Base-by-base conservation (phyloP, 2,888 invertebrate species). In the Dryobotodes eremita region DNA sequence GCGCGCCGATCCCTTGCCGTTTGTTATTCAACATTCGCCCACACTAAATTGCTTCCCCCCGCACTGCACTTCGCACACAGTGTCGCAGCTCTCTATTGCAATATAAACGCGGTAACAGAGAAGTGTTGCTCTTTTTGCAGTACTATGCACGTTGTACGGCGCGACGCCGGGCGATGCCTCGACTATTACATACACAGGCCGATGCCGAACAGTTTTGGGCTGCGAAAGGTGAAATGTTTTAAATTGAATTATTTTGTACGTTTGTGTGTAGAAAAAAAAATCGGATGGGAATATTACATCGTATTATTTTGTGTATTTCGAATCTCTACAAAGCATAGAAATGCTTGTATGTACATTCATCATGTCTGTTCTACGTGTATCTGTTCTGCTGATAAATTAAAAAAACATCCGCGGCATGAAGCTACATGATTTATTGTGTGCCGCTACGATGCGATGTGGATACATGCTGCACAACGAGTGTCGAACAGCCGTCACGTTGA, bases 11-110 rank as follows among this genome's bases (percentile, higher is more conserved):
- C 31, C 55, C 46, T 71, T 20, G 48, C 61, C 70, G 70, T 66
- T 83, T 75, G 65, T 71, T 71, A 64, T 83, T 80, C 70, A 80
- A 80, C 73, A 71, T 72, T 79, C 75, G 62, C 61, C 65, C 26
- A 26, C 61, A 79, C 8, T 26, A 57, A 68, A 62, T 70, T 59
- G 17, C 64, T 20, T 10, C 46, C 10, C 10, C 36, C 8, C 53
- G 0, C 6, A 15, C 36, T 57, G 23, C 61, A 74, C 68, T 59
- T 59, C 20, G 62, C 23, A 71, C 71, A 72, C 36, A 72, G 57
- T 69, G 62, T 36, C 36, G 26, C 57, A 15, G 26, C 68, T 68
- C 48, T 59, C 62, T 62, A 48, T 64, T 69, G 74, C 71, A 71
- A 79, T 64, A 69, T 50, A 70, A 79, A 72, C 59, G 48, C 23